Evolutionary conservation across 2,797 vertebrate genomes (phyloP).

Genomic region (Euthynnus affinis): DNA sequence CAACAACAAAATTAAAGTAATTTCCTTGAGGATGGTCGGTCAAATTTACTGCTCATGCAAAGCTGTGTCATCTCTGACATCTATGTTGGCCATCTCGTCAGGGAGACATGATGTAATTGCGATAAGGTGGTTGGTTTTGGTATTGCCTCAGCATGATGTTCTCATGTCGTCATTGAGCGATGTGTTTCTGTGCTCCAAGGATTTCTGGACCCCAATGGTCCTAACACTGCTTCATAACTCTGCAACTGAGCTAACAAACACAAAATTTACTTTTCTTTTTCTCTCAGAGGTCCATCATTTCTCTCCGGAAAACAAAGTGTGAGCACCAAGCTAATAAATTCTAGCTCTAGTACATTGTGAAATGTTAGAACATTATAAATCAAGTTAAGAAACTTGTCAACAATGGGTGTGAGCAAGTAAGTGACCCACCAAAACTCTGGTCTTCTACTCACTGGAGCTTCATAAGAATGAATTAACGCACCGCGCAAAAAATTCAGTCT

Average conservation of each 20-base stretch:
- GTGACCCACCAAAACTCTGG: constrained; percentile 45
- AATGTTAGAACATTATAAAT: constrained; percentile 70
- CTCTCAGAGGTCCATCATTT: constrained; percentile 56
- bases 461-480: constrained; percentile 46
- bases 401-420: constrained; percentile 68
- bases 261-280: constrained; percentile 45
- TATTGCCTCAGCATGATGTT: constrained; percentile 68
- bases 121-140: constrained; percentile 63
- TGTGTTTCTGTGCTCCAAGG: constrained; percentile 55
- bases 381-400: constrained; percentile 67
- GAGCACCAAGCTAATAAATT: constrained; percentile 72
- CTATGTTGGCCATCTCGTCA: constrained; percentile 1
- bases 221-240: constrained; percentile 44
- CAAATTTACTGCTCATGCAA: constrained; percentile 47
- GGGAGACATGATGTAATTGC: constrained; percentile 56
- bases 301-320: constrained; percentile 69
- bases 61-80: constrained; percentile 58
- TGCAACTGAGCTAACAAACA: constrained; percentile 61
- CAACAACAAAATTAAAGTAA: constrained; percentile 44
- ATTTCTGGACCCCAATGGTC: constrained; percentile 44
- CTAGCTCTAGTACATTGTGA: constrained; percentile 64
- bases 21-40: constrained; percentile 45
- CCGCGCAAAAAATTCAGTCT: background rate
- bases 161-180: constrained; percentile 63
- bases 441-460: constrained; percentile 48